These are phyloP conservation scores for Dasypus novemcinctus DNA, from an alignment of 2,113 vertebrate species.

Conservation along the genomic window DNA sequence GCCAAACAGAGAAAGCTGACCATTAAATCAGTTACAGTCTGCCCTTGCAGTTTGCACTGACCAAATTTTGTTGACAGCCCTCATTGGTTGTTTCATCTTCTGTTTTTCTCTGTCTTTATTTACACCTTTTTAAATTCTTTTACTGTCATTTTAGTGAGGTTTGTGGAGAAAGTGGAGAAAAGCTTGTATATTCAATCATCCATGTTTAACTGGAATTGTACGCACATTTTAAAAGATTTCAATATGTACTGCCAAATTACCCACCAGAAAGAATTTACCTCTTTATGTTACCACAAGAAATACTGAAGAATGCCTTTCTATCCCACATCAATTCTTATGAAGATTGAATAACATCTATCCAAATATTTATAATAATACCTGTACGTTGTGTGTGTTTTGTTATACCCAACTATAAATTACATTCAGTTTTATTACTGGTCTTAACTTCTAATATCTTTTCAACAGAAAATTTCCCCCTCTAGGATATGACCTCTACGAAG, in stretches of 20 bases:
- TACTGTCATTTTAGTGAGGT: not conserved
- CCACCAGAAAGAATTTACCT: not conserved
- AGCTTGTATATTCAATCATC: not conserved
- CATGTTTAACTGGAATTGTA: not conserved
- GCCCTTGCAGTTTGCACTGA: not conserved
- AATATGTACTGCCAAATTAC: not conserved
- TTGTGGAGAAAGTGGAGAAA: not conserved
- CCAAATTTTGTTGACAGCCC: not conserved
- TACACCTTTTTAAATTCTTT: not conserved
- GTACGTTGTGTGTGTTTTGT: not conserved
- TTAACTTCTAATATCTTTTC: not conserved
- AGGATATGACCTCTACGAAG: not conserved
- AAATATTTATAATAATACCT: not conserved
- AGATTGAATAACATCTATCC: not conserved
- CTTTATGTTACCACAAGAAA: not conserved
- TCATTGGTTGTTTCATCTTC: not conserved
- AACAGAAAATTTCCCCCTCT: not conserved
- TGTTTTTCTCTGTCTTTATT: not conserved
- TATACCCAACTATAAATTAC: not conserved
- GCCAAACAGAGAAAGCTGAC: not conserved
- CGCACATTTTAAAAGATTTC: not conserved
- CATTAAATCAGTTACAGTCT: not conserved
- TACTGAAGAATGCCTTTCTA: not conserved
- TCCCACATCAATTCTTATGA: not conserved
- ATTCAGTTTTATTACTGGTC: constrained; percentile 14